phyloP scores from a whole-genome alignment of 2,113 vertebrate species.

The Syngnathoides biaculeatus region DNA sequence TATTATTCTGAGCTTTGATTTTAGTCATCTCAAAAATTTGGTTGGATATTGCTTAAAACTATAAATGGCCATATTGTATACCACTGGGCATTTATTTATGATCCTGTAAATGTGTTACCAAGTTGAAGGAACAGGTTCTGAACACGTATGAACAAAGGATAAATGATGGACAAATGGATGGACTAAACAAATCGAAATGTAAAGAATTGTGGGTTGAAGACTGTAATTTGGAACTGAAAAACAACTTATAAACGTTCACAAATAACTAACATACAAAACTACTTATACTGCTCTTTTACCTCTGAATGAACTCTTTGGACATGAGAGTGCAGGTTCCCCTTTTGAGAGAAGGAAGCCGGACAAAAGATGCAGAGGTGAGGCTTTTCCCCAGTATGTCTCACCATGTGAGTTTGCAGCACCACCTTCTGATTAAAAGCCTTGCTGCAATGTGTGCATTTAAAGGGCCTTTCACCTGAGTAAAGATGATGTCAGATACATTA shows the following conservation, averaged over 20 bases:
- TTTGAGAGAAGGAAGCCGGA: slow-evolving; percentile 96
- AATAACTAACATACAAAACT: background rate
- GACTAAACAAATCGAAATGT: background rate
- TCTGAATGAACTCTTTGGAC: slow-evolving; percentile 96
- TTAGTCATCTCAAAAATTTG: no score
- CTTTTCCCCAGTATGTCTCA: slow-evolving; percentile 95
- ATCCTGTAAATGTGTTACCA: no score
- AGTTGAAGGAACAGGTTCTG: no score
- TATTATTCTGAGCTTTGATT: no score
- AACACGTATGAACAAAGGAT: no score
- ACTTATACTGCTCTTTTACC: slow-evolving; percentile 65
- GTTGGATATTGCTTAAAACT: no score
- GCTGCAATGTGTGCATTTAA: slow-evolving; percentile 87
- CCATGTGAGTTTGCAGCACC: slow-evolving; percentile 97
- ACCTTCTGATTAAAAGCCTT: slow-evolving; percentile 99
- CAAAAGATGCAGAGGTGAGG: slow-evolving; percentile 94
- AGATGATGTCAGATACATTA: background rate
- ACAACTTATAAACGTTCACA: background rate
- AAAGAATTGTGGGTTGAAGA: background rate
- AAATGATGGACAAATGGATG: background rate
- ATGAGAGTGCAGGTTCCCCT: slow-evolving; percentile 96
- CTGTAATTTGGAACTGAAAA: background rate
- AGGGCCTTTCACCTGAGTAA: slow-evolving; percentile 86
- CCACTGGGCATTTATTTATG: no score
- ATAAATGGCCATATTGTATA: no score